phyloP scores from a whole-genome alignment of 2,888 invertebrate species.

The Ochlodes sylvanus region DNA sequence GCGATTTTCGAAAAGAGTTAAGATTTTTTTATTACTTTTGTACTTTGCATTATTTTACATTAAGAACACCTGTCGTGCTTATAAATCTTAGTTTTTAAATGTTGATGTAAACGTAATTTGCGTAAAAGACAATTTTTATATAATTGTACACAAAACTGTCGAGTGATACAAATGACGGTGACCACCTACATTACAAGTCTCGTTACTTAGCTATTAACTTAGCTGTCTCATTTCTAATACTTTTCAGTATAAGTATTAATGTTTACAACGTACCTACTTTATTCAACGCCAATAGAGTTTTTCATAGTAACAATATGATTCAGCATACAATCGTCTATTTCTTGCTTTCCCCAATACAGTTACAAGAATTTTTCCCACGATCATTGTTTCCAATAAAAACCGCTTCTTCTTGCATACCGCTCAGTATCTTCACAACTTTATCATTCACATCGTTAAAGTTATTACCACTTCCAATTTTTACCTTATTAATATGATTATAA shows the following conservation, averaged over 20 bases:
- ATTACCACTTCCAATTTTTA: conserved; percentile 28
- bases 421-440: conserved; percentile 45
- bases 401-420: conserved; percentile 50
- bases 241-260: too few relatives aligned
- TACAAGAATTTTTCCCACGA: conserved; percentile 72
- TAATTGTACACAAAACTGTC: too few relatives aligned
- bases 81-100: neutral
- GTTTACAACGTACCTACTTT: neutral
- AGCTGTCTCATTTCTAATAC: too few relatives aligned
- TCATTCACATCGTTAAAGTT: conserved; percentile 1
- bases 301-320: conserved; percentile 45
- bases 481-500: conserved; percentile 30
- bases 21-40: too few relatives aligned
- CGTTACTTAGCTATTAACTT: too few relatives aligned
- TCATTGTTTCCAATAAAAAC: conserved; percentile 64
- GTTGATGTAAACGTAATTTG: too few relatives aligned
- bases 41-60: too few relatives aligned
- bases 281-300: conserved; percentile 8
- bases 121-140: too few relatives aligned
- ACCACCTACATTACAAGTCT: too few relatives aligned
- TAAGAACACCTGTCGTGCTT: too few relatives aligned
- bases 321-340: conserved; percentile 60
- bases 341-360: conserved; percentile 69
- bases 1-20: too few relatives aligned
- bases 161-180: too few relatives aligned